These are phyloP conservation scores for Pangasius mekongensis DNA, from an alignment of 2,797 vertebrate species.

Conservation along the genomic window DNA sequence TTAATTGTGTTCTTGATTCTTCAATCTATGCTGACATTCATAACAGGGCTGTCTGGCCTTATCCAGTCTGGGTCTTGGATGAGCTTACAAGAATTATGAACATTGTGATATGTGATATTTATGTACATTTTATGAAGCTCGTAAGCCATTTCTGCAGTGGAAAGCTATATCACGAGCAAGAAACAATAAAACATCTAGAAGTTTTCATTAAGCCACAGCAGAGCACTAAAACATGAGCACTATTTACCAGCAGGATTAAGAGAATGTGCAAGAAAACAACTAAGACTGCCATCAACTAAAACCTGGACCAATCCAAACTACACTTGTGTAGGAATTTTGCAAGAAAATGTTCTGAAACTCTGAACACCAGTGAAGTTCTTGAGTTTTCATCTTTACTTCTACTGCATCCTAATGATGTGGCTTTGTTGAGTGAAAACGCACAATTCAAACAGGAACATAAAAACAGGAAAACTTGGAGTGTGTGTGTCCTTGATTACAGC, in stretches of 20 bases:
- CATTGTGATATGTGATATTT: not conserved
- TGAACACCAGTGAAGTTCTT: not conserved
- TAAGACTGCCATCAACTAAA: constrained; percentile 70
- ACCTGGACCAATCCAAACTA: constrained; percentile 50
- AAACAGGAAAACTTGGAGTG: constrained; percentile 34
- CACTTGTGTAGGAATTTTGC: constrained; percentile 12
- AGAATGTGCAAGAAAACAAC: constrained; percentile 63
- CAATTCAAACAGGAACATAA: constrained; percentile 63
- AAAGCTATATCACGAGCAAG: not conserved
- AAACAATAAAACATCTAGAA: constrained; percentile 3
- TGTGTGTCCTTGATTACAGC: not conserved
- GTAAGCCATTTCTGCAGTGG: not conserved
- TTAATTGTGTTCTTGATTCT: not conserved
- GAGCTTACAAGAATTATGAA: not conserved
- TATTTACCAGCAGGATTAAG: constrained; percentile 60
- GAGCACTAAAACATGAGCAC: constrained; percentile 41
- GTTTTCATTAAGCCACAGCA: constrained; percentile 39
- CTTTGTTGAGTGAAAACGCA: constrained; percentile 78
- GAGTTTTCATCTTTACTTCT: constrained; percentile 17
- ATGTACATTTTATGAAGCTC: not conserved
- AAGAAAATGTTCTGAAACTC: not conserved
- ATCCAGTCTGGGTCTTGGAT: not conserved
- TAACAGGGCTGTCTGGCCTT: not conserved
- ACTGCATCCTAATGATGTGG: constrained; percentile 72
- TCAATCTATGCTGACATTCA: not conserved